Evolutionary conservation across 2,113 vertebrate species (phyloP), one percentile per base, ranked within the genome.

Genomic region (Saguinus midas): DNA sequence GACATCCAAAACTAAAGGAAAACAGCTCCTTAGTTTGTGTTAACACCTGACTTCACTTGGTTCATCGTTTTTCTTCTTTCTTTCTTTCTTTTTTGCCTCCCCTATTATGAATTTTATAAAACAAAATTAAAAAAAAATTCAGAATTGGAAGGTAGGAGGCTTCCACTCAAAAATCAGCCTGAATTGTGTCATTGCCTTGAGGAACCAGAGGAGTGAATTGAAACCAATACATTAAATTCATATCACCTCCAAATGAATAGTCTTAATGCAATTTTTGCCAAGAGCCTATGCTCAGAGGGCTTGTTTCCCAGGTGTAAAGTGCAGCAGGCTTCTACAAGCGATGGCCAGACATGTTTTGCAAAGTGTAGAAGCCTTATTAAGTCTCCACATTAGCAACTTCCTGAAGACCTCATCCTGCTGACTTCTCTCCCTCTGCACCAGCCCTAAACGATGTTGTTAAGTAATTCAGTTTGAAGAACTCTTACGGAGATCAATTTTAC

Each of bases 401-500:
- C 91, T 95, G 78, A 90, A 3, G 3, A 86, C 95, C 92, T 66
- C 82, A 78, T 27, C 90, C 93, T 40, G 79, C 96, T 98, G 94
- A 94, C 98, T 98, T 96, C 58, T 55, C 96, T 68, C 94, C 95
- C 84, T 97, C 94, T 58, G 66, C 91, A 93, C 96, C 97, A 96
- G 61, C 93, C 93, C 64, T 96, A 96, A 98, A 97, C 17, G 58
- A 96, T 88, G 97, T 90, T 78, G 94, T 98, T 98, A 98, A 95
- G 96, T 98, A 97, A 97, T 98, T 97, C 98, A 97, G 92, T 90
- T 97, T 97, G 97, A 97, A 98, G 98, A 97, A 98, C 96, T 98
- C 97, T 98, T 90, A 89, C 1, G 61, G 96, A 98, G 98, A 98
- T 98, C 98, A 98, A 98, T 98, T 99, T 98, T 97, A 94, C 98